These are phyloP conservation scores for Sphenopsis melanotis DNA, from an alignment of 2,797 vertebrate species.

Conservation along the genomic window DNA sequence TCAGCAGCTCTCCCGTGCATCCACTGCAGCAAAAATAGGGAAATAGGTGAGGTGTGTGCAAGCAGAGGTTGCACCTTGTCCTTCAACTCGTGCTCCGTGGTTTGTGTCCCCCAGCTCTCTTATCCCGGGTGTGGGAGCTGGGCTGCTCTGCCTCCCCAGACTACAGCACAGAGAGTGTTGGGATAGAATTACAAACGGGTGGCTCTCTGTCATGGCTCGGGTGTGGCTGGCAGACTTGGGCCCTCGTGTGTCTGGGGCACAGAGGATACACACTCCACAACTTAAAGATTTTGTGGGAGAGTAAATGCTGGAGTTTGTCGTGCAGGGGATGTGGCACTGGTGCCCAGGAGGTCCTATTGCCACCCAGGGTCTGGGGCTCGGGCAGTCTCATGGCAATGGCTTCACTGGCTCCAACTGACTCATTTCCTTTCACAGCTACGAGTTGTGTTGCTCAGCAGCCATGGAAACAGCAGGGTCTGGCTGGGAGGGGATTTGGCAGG, in stretches of 20 bases:
- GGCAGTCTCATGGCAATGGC: neutral
- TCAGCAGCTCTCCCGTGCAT: neutral
- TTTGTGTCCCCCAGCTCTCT: neutral
- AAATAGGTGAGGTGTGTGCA: neutral
- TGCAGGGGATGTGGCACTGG: neutral
- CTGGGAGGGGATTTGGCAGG: neutral
- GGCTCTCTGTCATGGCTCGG: neutral
- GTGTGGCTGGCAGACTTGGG: neutral
- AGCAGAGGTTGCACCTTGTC: neutral
- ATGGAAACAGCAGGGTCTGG: neutral
- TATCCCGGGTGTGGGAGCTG: rapidly evolving
- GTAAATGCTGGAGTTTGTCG: rapidly evolving
- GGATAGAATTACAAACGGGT: neutral
- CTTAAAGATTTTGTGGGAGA: neutral
- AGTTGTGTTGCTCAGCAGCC: neutral
- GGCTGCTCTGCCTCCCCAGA: neutral
- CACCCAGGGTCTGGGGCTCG: rapidly evolving
- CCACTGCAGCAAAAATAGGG: neutral
- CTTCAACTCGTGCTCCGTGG: rapidly evolving
- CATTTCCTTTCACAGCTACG: neutral
- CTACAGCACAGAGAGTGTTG: rapidly evolving
- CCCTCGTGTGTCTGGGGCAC: neutral
- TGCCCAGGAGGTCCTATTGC: neutral
- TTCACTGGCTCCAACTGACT: neutral
- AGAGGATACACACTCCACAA: neutral